phyloP scores from a whole-genome alignment of 2,797 vertebrate genomes.

The Phoeniculus purpureus region DNA sequence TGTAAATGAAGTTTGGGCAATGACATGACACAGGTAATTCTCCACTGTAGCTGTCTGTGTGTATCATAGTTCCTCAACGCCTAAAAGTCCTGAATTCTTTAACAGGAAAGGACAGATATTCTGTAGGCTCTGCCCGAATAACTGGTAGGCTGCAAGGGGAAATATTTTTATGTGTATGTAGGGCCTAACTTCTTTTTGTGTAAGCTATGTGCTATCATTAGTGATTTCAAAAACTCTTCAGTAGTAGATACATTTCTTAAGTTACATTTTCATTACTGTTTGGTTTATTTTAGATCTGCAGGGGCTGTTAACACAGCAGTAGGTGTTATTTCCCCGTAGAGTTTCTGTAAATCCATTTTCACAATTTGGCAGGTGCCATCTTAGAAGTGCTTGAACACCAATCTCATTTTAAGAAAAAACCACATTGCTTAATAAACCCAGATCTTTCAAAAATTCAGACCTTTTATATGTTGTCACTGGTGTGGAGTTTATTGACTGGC shows the following conservation, averaged over 20 bases:
- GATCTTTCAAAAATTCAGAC: background rate
- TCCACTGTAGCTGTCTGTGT: background rate
- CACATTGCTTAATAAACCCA: no score
- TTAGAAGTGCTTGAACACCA: background rate
- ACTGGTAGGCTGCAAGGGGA: background rate
- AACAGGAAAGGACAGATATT: background rate
- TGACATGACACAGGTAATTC: background rate
- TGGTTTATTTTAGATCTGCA: background rate
- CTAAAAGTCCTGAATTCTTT: background rate
- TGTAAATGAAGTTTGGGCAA: background rate
- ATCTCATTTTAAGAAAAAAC: background rate
- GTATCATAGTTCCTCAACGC: background rate
- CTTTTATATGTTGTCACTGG: background rate
- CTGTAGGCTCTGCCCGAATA: background rate
- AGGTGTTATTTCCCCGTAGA: background rate
- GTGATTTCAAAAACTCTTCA: background rate
- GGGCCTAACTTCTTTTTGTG: background rate
- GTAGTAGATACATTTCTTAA: background rate
- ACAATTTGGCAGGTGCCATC: background rate
- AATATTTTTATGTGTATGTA: background rate
- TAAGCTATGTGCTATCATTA: background rate
- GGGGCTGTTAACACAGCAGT: background rate
- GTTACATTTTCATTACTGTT: background rate
- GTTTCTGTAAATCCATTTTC: background rate
- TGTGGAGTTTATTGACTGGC: background rate